These are phyloP conservation scores for Henricia sp. DNA, from an alignment of 53 echinoderm and acorn worm species.

Conservation along the genomic window DNA sequence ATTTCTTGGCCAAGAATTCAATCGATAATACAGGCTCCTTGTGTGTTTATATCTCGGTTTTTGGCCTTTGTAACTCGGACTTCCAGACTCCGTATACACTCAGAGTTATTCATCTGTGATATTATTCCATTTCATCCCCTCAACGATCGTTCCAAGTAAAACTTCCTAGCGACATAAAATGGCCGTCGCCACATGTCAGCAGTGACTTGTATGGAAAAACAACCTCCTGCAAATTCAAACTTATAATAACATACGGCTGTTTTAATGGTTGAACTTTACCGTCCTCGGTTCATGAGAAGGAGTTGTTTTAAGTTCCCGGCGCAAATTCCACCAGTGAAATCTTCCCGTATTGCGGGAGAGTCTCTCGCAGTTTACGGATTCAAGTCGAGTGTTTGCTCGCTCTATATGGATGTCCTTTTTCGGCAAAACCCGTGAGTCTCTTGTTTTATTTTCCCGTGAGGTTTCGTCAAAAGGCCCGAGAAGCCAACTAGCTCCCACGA, in stretches of 20 bases:
- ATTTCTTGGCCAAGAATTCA: too few species aligned
- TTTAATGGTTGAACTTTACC: neutral
- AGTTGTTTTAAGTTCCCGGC: conserved; percentile 52
- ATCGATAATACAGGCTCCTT: too few species aligned
- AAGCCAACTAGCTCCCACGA: conserved; percentile 8
- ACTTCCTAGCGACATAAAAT: too few species aligned
- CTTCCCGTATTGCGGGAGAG: neutral
- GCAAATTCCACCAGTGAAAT: conserved; percentile 30
- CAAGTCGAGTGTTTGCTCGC: conserved; percentile 44
- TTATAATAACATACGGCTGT: conserved; percentile 15
- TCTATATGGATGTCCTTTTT: conserved; percentile 19
- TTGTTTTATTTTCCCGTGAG: conserved; percentile 20
- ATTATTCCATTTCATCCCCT: too few species aligned
- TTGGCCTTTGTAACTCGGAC: too few species aligned
- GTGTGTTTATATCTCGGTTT: too few species aligned
- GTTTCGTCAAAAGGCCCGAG: conserved; percentile 29
- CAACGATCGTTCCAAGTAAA: too few species aligned
- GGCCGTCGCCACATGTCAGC: too few species aligned
- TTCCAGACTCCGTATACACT: too few species aligned
- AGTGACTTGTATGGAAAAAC: too few species aligned
- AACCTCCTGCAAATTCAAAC: too few species aligned
- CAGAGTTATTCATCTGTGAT: too few species aligned
- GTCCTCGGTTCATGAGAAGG: neutral
- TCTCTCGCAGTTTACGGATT: conserved; percentile 31
- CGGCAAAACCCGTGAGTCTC: neutral